Conservation (phyloP, 2,113 vertebrate species). For the western clawed frog (Xenopus tropicalis) region DNA sequence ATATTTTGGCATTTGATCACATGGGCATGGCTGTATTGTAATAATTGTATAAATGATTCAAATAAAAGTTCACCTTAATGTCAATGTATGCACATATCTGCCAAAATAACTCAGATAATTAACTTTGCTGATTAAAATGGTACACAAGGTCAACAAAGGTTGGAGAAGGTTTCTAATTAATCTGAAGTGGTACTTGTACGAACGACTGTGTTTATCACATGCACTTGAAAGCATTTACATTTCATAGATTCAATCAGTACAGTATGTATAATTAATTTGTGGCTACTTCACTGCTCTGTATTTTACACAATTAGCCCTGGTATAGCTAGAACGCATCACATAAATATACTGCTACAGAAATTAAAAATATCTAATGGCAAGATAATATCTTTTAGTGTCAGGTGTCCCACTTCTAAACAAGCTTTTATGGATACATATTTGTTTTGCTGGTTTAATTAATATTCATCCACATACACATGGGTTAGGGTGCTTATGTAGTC, state of each 20-base stretch:
- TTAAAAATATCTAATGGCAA: background rate
- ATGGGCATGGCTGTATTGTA: background rate
- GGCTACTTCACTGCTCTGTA: background rate
- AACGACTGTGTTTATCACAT: slow-evolving; percentile 15
- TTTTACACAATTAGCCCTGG: background rate
- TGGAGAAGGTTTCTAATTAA: slow-evolving; percentile 30
- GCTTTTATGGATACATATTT: no score
- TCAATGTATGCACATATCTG: slow-evolving; percentile 16
- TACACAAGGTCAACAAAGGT: slow-evolving; percentile 24
- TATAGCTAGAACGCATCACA: background rate
- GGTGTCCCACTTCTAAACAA: background rate
- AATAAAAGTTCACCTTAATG: slow-evolving; percentile 19
- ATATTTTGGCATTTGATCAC: background rate
- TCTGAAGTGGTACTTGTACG: slow-evolving; percentile 24
- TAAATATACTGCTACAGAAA: background rate
- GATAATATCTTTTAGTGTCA: background rate
- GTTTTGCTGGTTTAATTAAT: no score
- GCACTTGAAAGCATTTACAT: slow-evolving; percentile 7
- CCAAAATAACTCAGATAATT: slow-evolving; percentile 6
- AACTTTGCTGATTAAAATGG: slow-evolving; percentile 27
- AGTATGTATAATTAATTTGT: slow-evolving; percentile 21
- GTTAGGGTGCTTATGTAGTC: no score
- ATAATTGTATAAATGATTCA: slow-evolving; percentile 9
- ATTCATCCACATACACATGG: no score
- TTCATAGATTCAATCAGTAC: slow-evolving; percentile 14